Evolutionary conservation across 1,140 invertebrate species (phyloP), one percentile per base, ranked within the genome.

Genomic region (Druon quercuslanigerum): DNA sequence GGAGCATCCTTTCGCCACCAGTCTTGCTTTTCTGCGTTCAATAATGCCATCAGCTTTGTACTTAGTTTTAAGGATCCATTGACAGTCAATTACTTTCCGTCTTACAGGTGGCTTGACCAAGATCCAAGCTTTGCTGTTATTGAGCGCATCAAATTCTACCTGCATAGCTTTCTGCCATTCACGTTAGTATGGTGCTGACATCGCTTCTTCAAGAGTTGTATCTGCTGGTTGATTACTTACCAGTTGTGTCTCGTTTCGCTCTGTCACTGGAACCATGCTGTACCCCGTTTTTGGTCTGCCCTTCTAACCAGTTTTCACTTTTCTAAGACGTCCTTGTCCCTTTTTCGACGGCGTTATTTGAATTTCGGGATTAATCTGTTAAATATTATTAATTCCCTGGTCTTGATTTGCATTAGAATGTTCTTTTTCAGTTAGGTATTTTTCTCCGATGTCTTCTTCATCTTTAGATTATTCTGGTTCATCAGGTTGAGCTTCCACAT

Each of bases 1-100:
- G 25, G 70, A 73, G 78, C 73, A 87, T 2, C 87, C 85, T 51
- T 86, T 82, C 14, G 84, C 85, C 0, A 87, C 85, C n/a, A 87
- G 72, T 74, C 86, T 79, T 11, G 85, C 85, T 51, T 74, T 75
- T 12, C 56, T 33, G 3, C 54, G 52, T 7, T 33, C 14, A 71
- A 20, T 51, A 2, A 1, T 50, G 11, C n/a, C 50, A 17, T 51
- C 46, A 19, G 50, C 12, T 3, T 16, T 19, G 8, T 2, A 54
- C 19, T 77, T 73, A 2, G 57, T 7, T 14, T 82, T 80, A 12
- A 78, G 78, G 9, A 77, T 3, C 20, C 20, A 25, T 25, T 3
- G 20, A 25, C 20, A 3, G 20, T 3, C 20, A 2, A 3, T 25
- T 25, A 25, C 20, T 25, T 25, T 25, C 3, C 3, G 20, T 25